Conservation (phyloP, 1,140 invertebrate species). For the Atta colombica region DNA sequence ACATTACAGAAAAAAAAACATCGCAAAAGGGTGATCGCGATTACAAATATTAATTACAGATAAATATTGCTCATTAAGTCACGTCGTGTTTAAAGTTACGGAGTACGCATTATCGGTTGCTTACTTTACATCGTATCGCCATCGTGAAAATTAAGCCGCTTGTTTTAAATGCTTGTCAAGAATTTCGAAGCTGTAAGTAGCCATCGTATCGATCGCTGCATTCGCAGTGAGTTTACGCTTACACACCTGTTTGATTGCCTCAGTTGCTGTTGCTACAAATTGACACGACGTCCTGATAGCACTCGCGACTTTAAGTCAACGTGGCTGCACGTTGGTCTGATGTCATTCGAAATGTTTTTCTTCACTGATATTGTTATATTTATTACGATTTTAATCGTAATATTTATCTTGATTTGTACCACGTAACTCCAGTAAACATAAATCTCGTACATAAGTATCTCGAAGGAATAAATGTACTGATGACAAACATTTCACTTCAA, state of each 20-base stretch:
- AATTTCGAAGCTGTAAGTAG: conserved; percentile 13
- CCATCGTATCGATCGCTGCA: conserved; percentile 22
- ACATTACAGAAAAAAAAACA: neutral
- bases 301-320: conserved; percentile 44
- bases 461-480: neutral
- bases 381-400: conserved; percentile 9
- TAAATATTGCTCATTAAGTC: conserved; percentile 52
- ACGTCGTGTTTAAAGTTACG: conserved; percentile 51
- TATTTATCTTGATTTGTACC: conserved; percentile 30
- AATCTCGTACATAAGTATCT: neutral
- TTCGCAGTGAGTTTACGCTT: conserved; percentile 49
- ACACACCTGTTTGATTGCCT: conserved; percentile 63
- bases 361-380: conserved; percentile 28
- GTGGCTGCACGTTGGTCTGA: conserved; percentile 4
- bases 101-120: conserved; percentile 43
- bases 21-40: conserved; percentile 2
- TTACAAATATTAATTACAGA: conserved; percentile 8
- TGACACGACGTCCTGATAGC: conserved; percentile 56
- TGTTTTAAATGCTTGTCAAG: conserved; percentile 27
- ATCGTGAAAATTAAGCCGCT: conserved; percentile 45
- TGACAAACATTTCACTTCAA: conserved; percentile 15
- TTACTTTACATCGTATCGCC: conserved; percentile 50
- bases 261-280: conserved; percentile 49
- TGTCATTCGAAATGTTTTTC: neutral
- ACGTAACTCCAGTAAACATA: neutral